A percentile compares a stretch with the other conserved stretches of the same genome.
These are phyloP conservation scores for rat (Rattus norvegicus) DNA, from an alignment of 2,113 vertebrate species.

Conservation along the genomic window DNA sequence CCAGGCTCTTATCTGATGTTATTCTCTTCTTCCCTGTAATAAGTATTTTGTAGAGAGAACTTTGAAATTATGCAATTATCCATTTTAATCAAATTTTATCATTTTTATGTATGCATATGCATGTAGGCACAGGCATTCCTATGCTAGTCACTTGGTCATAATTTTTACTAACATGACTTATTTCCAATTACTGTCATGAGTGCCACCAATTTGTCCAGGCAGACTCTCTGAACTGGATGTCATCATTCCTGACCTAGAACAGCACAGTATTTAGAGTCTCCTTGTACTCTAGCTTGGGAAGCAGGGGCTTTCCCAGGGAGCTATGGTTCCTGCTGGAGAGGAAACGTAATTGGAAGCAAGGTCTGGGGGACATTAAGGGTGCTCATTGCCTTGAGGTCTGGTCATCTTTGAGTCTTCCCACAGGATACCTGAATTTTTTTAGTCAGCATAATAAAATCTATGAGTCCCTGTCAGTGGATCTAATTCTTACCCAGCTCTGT, in stretches of 20 bases:
- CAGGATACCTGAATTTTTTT: background rate
- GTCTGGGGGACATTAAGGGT: background rate
- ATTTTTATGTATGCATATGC: background rate
- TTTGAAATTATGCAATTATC: background rate
- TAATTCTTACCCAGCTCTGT: background rate
- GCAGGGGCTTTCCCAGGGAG: background rate
- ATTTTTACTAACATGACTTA: background rate
- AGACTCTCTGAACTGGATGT: background rate
- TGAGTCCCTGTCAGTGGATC: background rate
- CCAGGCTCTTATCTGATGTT: background rate
- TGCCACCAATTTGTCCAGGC: background rate
- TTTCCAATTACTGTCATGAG: background rate
- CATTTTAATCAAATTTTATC: background rate
- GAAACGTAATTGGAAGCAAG: background rate
- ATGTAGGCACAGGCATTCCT: background rate
- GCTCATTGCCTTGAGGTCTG: background rate
- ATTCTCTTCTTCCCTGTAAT: background rate
- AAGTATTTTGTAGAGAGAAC: background rate
- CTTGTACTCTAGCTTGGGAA: background rate
- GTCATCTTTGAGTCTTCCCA: background rate
- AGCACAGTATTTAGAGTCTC: background rate
- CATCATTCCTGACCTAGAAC: background rate
- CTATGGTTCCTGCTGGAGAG: background rate
- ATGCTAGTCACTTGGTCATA: background rate
- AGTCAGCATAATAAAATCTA: background rate